Evolutionary conservation across 2,888 invertebrate species (phyloP), one percentile per base, ranked within the genome.

Genomic region (Dynastes tityus): DNA sequence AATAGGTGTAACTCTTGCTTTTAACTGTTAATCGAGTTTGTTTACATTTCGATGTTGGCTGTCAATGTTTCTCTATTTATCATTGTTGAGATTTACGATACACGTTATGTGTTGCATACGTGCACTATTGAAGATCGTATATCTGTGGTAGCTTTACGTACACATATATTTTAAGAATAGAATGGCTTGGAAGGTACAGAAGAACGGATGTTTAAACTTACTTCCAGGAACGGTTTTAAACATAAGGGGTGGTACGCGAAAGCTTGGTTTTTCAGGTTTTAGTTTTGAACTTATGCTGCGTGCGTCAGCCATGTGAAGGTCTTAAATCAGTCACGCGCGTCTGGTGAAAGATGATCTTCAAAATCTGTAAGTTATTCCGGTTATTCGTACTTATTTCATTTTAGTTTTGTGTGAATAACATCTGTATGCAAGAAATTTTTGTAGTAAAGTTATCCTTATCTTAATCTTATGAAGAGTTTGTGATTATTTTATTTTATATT

Each of bases 141-240:
- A 63, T 49, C 45, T 71, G 73, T 61, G 27, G 73, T 71, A 71
- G 45, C 45, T 45, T 71, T 71, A 63, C 27, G 37, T 55, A 71
- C 29, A 51, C 27, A 67, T 53, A 45, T 74, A 74, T 74, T 74
- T 74, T 45, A 74, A 74, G 73, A 74, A 74, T 74, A 74, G 73
- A 74, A 61, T 74, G 73, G 49, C n/a, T 45, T 22, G 73, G 37
- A 74, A 74, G 73, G 73, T 74, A 22, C 73, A 45, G 73, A 74
- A 27, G 73, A 74, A 74, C 73, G 73, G 73, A 74, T 74, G 73
- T 74, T 74, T 74, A 74, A 74, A 58, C 73, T 61, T 74, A 61
- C 61, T 74, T 74, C 61, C 73, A 74, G 49, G 61, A 61, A 74
- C 73, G 73, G n/a, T 61, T 61, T 61, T 74, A 74, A 74, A 74